These are phyloP conservation scores for Margarornis squamiger DNA, from an alignment of 2,797 vertebrate genomes.

Conservation along the genomic window DNA sequence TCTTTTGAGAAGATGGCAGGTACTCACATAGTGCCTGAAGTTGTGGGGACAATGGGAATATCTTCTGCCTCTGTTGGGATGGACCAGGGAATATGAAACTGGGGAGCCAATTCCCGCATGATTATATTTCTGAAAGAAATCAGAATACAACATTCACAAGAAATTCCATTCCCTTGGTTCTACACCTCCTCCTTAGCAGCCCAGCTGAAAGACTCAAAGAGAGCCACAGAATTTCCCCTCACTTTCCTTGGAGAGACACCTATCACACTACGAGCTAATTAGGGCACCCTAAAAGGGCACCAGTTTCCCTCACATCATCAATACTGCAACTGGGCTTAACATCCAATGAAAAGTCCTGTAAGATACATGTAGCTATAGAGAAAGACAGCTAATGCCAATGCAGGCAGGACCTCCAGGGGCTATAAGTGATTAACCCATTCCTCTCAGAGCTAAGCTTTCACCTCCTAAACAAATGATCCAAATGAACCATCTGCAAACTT, in stretches of 20 bases:
- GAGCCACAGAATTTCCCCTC: neutral
- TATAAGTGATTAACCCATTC: neutral
- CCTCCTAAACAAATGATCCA: neutral
- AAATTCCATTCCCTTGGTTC: neutral
- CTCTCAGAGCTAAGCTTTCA: neutral
- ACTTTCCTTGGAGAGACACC: neutral
- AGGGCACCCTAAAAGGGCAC: neutral
- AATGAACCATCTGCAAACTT: neutral
- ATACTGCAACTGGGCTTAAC: neutral
- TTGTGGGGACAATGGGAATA: slow-evolving; percentile 98
- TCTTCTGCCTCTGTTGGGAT: slow-evolving; percentile 98
- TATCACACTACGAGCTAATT: neutral
- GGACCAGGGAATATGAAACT: slow-evolving; percentile 98
- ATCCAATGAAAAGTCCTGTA: neutral
- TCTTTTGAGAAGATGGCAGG: neutral
- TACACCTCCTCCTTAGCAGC: neutral
- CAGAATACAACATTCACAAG: neutral
- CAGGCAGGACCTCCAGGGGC: neutral
- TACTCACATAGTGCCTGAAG: slow-evolving; percentile 97
- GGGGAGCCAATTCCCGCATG: slow-evolving; percentile 96
- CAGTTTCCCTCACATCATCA: neutral
- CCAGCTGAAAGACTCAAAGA: neutral
- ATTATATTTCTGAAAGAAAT: slow-evolving; percentile 89
- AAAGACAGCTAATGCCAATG: neutral
- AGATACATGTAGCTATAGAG: neutral